Conservation (phyloP, 2,888 invertebrate genomes). For the Elaeidobius kamerunicus region DNA sequence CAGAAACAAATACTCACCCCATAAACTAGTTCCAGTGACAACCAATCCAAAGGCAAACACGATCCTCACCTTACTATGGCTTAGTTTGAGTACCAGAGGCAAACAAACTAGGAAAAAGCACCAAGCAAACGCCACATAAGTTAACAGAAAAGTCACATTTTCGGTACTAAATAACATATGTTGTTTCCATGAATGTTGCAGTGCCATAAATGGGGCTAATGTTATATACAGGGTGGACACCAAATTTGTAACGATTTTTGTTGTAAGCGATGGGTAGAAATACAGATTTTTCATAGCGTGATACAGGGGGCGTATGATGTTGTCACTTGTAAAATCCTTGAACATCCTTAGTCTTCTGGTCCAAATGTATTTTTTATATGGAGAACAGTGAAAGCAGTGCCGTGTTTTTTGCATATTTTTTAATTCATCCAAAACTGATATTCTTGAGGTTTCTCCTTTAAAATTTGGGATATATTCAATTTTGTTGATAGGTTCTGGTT, state of each 20-base stretch:
- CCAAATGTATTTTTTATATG: slow-evolving; percentile 35
- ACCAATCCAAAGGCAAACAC: slow-evolving; percentile 35
- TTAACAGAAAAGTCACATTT: slow-evolving; percentile 37
- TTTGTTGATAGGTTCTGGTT: slow-evolving; percentile 30
- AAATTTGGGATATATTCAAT: slow-evolving; percentile 36
- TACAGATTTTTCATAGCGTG: slow-evolving; percentile 32
- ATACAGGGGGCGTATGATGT: slow-evolving; percentile 33
- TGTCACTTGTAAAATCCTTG: slow-evolving; percentile 33
- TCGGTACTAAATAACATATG: slow-evolving; percentile 25
- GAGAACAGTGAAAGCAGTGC: slow-evolving; percentile 31
- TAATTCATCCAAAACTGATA: slow-evolving; percentile 32
- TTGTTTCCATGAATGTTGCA: slow-evolving; percentile 30
- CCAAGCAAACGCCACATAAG: slow-evolving; percentile 40
- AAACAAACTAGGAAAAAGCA: slow-evolving; percentile 36
- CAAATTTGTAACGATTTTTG: slow-evolving; percentile 30
- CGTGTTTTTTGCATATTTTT: slow-evolving; percentile 27
- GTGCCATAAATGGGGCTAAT: slow-evolving; percentile 33
- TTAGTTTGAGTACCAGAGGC: slow-evolving; percentile 35
- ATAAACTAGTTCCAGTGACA: slow-evolving; percentile 34
- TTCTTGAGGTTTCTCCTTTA: slow-evolving; percentile 21
- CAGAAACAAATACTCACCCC: slow-evolving; percentile 33
- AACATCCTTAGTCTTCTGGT: slow-evolving; percentile 29
- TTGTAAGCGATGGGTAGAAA: slow-evolving; percentile 36
- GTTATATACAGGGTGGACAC: slow-evolving; percentile 33
- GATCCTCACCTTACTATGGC: slow-evolving; percentile 30